Conservation (phyloP, 1,140 invertebrate genomes). For the Trinorchestia longiramus region DNA sequence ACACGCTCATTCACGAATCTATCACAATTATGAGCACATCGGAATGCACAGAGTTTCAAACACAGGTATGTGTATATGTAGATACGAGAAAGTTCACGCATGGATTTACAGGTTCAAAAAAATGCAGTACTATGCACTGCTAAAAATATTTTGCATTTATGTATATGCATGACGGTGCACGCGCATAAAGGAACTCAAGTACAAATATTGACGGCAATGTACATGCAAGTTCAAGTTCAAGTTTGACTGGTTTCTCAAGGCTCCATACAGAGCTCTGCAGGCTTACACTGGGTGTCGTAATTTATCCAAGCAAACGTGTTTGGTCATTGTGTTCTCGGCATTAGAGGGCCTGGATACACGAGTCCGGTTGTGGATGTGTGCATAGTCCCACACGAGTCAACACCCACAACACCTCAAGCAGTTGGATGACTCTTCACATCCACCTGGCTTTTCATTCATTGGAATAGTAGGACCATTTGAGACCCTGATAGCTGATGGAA, state of each 20-base stretch:
- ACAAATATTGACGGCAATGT: not conserved
- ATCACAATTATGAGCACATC: not conserved
- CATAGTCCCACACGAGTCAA: not conserved
- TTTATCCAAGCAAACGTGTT: not conserved
- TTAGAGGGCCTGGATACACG: not conserved
- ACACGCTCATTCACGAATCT: not conserved
- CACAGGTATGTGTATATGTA: too few relatives aligned
- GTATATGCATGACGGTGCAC: not conserved
- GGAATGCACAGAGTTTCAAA: too few relatives aligned
- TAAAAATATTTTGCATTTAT: not conserved
- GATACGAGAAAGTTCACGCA: too few relatives aligned
- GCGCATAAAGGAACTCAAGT: not conserved
- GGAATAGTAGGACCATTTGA: not conserved
- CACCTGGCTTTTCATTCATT: not conserved
- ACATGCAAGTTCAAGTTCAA: not conserved
- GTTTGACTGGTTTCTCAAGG: not conserved
- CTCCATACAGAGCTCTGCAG: not conserved
- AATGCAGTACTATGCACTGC: not conserved
- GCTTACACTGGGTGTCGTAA: not conserved
- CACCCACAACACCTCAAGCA: not conserved
- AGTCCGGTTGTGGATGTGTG: not conserved
- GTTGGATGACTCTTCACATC: not conserved
- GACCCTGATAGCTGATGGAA: not conserved
- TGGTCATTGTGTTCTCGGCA: not conserved
- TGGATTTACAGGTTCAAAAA: not conserved